These are phyloP conservation scores for Akabosia matsudoensis DNA, from an alignment of 1,140 invertebrate species.

Conservation along the genomic window DNA sequence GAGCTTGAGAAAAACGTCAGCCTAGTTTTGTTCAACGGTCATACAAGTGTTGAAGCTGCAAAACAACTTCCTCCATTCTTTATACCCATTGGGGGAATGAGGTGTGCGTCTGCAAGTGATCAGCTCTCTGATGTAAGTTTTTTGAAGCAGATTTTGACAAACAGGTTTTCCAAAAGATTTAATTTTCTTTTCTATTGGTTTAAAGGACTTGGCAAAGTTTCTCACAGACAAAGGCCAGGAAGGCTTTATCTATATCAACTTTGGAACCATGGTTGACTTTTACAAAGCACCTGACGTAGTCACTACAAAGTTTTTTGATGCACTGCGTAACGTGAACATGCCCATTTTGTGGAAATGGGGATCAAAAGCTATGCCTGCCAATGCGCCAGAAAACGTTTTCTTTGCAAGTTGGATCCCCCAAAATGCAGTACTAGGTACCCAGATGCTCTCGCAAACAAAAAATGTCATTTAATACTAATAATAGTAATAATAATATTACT, in stretches of 20 bases:
- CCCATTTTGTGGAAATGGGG: constrained; percentile 65
- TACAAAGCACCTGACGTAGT: constrained; percentile 52
- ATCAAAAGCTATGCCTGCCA: constrained; percentile 51
- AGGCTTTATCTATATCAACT: constrained; percentile 56
- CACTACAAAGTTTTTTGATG: constrained; percentile 55
- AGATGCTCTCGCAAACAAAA: background rate
- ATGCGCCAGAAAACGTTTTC: constrained; percentile 59
- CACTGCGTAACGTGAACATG: constrained; percentile 57
- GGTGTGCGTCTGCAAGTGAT: constrained; percentile 43
- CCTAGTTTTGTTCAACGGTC: constrained; percentile 58
- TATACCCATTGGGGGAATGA: constrained; percentile 62
- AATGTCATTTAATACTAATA: background rate
- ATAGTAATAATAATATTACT: background rate
- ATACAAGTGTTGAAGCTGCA: constrained; percentile 55
- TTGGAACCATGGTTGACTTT: constrained; percentile 56
- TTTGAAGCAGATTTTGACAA: background rate
- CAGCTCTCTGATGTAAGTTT: background rate
- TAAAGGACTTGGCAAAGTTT: constrained; percentile 53
- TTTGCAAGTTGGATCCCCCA: constrained; percentile 68
- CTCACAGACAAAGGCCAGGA: constrained; percentile 53
- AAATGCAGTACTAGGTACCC: constrained; percentile 60
- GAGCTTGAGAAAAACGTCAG: constrained; percentile 48
- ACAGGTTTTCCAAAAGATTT: background rate
- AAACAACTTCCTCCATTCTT: constrained; percentile 57
- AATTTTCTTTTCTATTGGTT: too few relatives aligned